These are phyloP conservation scores for Pseudomyrmex sp. DNA, from an alignment of 1,140 invertebrate species.

Conservation along the genomic window DNA sequence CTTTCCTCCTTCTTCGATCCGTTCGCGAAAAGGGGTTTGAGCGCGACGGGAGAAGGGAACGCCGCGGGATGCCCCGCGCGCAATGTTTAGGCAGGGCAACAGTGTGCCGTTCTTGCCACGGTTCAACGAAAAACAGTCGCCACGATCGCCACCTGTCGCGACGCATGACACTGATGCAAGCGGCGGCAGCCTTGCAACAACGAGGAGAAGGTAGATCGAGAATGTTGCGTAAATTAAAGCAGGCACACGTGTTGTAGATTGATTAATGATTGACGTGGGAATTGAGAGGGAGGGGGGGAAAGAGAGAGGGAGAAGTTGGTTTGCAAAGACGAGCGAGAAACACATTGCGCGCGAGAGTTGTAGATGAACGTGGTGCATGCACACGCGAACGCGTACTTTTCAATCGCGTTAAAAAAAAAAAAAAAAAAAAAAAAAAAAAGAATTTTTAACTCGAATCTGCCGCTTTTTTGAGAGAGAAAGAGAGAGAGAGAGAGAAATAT, in stretches of 20 bases:
- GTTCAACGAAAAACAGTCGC: slow-evolving; percentile 38
- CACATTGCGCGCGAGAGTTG: neutral
- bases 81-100: slow-evolving; percentile 72
- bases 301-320: neutral
- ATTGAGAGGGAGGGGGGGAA: slow-evolving; percentile 1
- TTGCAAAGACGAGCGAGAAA: neutral
- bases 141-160: slow-evolving; percentile 66
- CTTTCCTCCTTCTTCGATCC: slow-evolving; percentile 62
- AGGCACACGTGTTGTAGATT: slow-evolving; percentile 49
- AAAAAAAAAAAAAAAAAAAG: too few species aligned
- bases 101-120: slow-evolving; percentile 68
- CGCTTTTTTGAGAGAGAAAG: too few species aligned
- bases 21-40: slow-evolving; percentile 45
- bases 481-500: too few species aligned
- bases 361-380: too few species aligned
- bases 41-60: slow-evolving; percentile 63
- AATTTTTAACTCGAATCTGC: too few species aligned
- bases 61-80: slow-evolving; percentile 69
- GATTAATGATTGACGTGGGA: slow-evolving; percentile 60
- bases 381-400: neutral
- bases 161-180: slow-evolving; percentile 16
- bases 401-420: too few species aligned
- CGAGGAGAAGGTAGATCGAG: slow-evolving; percentile 44
- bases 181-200: slow-evolving; percentile 35
- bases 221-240: slow-evolving; percentile 51